Base-by-base conservation (phyloP, 2,113 vertebrate genomes). In the Kobus ellipsiprymnus region DNA sequence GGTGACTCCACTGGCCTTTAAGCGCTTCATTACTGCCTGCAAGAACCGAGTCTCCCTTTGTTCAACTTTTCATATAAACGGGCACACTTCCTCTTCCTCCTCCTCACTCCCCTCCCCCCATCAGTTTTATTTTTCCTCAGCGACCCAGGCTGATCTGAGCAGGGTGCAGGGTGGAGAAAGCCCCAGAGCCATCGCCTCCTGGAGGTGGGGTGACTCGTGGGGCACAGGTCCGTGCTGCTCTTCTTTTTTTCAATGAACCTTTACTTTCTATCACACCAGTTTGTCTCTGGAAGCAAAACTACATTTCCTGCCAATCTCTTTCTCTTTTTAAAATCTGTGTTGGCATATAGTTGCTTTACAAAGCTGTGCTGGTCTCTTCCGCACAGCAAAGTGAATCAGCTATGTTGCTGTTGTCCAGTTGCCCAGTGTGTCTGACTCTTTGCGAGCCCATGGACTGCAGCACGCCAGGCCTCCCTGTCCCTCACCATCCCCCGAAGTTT, bases 21-120 rank as follows among this genome's bases (percentile, higher is more conserved):
- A 83, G 97, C 83, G 36, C 92, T 80, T 96, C 74, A 25, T 85
- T 55, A 64, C n/a, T 82, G 29, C 91, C 15, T 30, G 29, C 4
- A 0, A 95, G 77, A 91, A 94, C 78, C 54, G 82, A 82, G 48
- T 30, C 74, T 93, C 36, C 84, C 48, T 0, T 0, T 0, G 3
- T 36, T 95, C 9, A 12, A 0, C 89, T 95, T 98, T 57, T 95
- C 92, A 71, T 92, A 59, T 52, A 94, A 98, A 64, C 2, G 80
- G 50, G 50, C 74, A 78, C 1, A 4, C 36, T 86, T 87, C 86
- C 55, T 14, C 1, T 46, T 21, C 30, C 21, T 21, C 44, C 27
- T 88, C 96, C 85, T 33, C 1, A 30, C 60, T 93, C n/a, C 48
- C 55, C 2, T 1, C 0, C 12, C 7, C 7, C 1, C 3, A 30